These are phyloP conservation scores for Tetrapedia diversipes DNA, from an alignment of 2,888 invertebrate species.

Conservation along the genomic window DNA sequence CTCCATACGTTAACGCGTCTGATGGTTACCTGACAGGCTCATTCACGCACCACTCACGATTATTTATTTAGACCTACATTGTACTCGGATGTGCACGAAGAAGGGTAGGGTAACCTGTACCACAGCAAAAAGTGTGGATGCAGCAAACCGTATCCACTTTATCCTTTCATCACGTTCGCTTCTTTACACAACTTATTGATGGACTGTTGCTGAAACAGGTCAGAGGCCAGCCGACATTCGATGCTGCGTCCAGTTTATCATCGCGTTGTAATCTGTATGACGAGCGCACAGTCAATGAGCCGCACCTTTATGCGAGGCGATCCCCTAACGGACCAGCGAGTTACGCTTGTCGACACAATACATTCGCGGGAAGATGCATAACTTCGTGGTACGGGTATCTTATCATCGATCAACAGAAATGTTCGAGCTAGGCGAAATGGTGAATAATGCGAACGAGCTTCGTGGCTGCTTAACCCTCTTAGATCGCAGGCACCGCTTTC, in stretches of 20 bases:
- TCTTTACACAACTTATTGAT: conserved; percentile 37
- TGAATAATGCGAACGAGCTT: neutral
- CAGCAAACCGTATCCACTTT: conserved; percentile 8
- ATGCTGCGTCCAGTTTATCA: conserved; percentile 67
- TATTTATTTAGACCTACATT: neutral
- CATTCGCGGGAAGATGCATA: neutral
- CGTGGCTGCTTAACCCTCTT: neutral
- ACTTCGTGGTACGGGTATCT: neutral
- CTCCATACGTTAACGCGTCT: neutral
- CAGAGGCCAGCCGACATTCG: conserved; percentile 67
- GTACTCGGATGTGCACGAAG: neutral
- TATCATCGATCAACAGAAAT: conserved; percentile 3
- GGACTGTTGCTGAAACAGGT: conserved; percentile 51
- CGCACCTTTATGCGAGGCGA: conserved; percentile 2
- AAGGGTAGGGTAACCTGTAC: neutral
- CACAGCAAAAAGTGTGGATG: too few species aligned
- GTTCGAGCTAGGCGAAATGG: neutral
- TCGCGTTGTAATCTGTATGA: conserved; percentile 50
- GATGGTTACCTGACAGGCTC: neutral
- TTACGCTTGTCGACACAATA: conserved; percentile 6
- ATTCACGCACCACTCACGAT: neutral
- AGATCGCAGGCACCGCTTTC: neutral
- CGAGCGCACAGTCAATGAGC: conserved; percentile 15
- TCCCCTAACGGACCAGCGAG: neutral
- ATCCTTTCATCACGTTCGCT: conserved; percentile 43